Percentiles rank a stretch among this genome's conserved stretches.
phyloP scores from a whole-genome alignment of 2,888 invertebrate genomes.

The Agrypnus murinus region DNA sequence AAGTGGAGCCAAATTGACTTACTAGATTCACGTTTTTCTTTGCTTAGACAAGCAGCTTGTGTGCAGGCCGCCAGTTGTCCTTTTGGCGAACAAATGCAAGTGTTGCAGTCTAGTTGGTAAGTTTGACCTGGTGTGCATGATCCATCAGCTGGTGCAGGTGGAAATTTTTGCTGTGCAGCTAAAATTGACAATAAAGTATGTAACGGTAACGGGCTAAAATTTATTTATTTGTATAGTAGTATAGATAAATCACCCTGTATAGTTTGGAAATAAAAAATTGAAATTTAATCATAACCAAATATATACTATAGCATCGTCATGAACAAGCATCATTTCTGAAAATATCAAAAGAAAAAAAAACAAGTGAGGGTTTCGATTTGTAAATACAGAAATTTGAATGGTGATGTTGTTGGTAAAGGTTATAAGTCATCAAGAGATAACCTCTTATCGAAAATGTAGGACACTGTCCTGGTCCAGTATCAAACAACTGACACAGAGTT shows the following conservation, averaged over 20 bases:
- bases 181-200: background rate
- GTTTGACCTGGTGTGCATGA: constrained; percentile 31
- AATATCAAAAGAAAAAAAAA: constrained; percentile 20
- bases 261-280: background rate
- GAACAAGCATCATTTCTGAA: constrained; percentile 11
- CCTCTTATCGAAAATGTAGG: constrained; percentile 38
- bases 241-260: no score
- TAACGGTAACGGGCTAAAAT: no score
- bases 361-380: background rate
- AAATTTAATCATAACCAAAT: background rate
- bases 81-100: constrained; percentile 69
- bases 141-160: constrained; percentile 10
- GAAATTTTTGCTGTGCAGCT: constrained; percentile 1
- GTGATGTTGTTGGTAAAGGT: constrained; percentile 29
- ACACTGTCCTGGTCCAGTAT: constrained; percentile 33
- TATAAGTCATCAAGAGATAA: constrained; percentile 23
- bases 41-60: constrained; percentile 65
- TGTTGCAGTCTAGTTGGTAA: constrained; percentile 63
- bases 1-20: no score
- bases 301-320: background rate
- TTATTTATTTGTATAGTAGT: no score
- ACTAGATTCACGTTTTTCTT: background rate
- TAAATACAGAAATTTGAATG: constrained; percentile 30
- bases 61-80: constrained; percentile 71
- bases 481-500: constrained; percentile 29